Conservation (phyloP, 2,797 vertebrate species). For the Hypotaenidia okinawae region DNA sequence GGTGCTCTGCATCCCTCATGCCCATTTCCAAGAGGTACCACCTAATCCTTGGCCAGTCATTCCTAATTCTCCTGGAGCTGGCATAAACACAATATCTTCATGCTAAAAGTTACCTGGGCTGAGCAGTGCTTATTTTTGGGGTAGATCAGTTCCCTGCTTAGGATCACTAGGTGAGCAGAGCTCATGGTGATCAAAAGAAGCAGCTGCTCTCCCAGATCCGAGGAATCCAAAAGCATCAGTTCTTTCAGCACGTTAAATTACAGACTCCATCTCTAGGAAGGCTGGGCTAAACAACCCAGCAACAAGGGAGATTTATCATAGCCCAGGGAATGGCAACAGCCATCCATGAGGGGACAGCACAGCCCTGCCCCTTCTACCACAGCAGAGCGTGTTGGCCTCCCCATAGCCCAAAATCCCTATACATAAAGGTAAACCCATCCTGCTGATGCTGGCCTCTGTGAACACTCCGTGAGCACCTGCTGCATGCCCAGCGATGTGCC, state of each 20-base stretch:
- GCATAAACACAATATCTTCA: accelerated
- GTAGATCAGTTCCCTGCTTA: background rate
- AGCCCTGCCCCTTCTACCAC: background rate
- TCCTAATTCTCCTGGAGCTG: background rate
- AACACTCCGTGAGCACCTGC: accelerated
- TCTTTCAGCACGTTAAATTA: background rate
- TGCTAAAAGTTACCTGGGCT: background rate
- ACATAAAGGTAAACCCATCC: background rate
- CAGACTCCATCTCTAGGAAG: background rate
- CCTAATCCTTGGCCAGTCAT: background rate
- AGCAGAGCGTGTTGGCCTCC: accelerated
- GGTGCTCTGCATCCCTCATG: background rate
- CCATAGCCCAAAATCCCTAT: background rate
- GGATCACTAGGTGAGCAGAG: background rate
- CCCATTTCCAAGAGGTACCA: background rate
- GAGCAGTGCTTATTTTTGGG: background rate
- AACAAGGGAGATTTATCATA: accelerated
- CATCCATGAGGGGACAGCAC: accelerated
- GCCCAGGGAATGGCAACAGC: background rate
- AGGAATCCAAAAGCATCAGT: background rate
- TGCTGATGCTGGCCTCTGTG: background rate
- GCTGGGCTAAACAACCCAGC: background rate
- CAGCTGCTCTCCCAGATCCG: background rate
- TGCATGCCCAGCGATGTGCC: accelerated
- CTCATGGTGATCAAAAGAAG: background rate